Conservation (phyloP, 1,140 invertebrate species). For the Habropoda laboriosa region DNA sequence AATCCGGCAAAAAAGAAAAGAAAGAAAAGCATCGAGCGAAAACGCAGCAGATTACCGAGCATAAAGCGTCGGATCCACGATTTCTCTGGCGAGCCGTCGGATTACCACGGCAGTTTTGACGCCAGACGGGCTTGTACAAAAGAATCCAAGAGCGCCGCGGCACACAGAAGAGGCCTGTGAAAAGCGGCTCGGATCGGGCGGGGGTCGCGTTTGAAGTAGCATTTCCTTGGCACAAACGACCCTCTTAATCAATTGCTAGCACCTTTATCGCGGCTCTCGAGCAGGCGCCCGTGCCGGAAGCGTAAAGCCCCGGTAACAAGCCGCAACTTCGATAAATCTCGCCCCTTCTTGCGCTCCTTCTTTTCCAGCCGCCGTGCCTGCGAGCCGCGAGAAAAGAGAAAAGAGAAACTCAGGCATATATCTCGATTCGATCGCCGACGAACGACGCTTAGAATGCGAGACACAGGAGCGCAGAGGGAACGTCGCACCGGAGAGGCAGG, state of each 20-base stretch:
- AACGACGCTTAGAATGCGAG: slow-evolving; percentile 28
- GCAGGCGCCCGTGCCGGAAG: slow-evolving; percentile 52
- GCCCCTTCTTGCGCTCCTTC: slow-evolving; percentile 24
- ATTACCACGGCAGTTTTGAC: slow-evolving; percentile 50
- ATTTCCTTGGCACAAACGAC: slow-evolving; percentile 77
- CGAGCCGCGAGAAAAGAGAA: slow-evolving; percentile 18
- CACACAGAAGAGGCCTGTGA: slow-evolving; percentile 51
- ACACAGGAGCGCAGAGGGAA: neutral
- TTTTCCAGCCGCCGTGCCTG: slow-evolving; percentile 36
- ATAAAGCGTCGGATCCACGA: slow-evolving; percentile 23
- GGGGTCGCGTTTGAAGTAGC: slow-evolving; percentile 71
- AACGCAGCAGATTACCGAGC: slow-evolving; percentile 13
- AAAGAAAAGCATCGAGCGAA: neutral
- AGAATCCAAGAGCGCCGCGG: slow-evolving; percentile 39
- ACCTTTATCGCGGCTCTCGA: slow-evolving; percentile 70
- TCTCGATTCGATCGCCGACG: slow-evolving; percentile 39
- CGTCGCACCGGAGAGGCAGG: neutral
- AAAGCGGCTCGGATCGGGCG: slow-evolving; percentile 55
- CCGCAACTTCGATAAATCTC: slow-evolving; percentile 74
- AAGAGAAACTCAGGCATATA: slow-evolving; percentile 33
- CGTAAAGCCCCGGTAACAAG: slow-evolving; percentile 69
- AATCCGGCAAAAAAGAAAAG: no score
- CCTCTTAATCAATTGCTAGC: slow-evolving; percentile 80
- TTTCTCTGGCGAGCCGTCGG: slow-evolving; percentile 5
- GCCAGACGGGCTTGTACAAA: slow-evolving; percentile 32